Conservation (phyloP, 2,888 invertebrate species). For the Sarcophaga caerulescens region DNA sequence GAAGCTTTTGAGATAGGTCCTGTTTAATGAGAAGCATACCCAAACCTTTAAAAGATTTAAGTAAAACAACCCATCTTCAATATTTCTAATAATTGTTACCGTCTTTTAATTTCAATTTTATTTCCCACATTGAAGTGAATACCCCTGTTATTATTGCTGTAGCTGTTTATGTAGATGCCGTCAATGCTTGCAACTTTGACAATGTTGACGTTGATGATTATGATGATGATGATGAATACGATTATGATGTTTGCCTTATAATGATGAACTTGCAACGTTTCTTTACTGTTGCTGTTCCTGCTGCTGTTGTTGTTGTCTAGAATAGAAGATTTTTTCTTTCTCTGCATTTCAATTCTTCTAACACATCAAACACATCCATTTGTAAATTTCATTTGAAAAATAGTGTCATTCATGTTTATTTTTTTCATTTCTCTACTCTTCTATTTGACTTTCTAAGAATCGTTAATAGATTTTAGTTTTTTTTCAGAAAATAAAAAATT, state of each 20-base stretch:
- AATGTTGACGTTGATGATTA: slow-evolving; percentile 26
- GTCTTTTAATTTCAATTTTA: too few species aligned
- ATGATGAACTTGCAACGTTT: slow-evolving; percentile 58
- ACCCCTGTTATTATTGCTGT: too few species aligned
- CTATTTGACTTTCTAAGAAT: slow-evolving; percentile 63
- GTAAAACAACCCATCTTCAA: too few species aligned
- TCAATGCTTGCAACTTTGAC: slow-evolving; percentile 46
- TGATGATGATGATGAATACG: slow-evolving; percentile 12
- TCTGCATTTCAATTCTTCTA: slow-evolving; percentile 34
- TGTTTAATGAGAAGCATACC: too few species aligned
- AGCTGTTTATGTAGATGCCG: slow-evolving; percentile 11
- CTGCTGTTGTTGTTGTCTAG: background rate
- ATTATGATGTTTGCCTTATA: slow-evolving; percentile 36
- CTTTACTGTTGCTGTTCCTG: slow-evolving; percentile 18
- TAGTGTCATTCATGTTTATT: slow-evolving; percentile 69
- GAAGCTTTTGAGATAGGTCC: too few species aligned
- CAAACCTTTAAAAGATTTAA: too few species aligned
- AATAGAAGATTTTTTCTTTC: background rate
- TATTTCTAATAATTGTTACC: too few species aligned
- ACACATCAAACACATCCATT: slow-evolving; percentile 61
- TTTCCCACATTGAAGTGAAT: too few species aligned
- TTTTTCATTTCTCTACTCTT: background rate
- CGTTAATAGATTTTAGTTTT: slow-evolving; percentile 64
- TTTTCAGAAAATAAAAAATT: background rate
- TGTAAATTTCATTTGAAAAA: slow-evolving; percentile 68